Evolutionary conservation across 2,113 vertebrate species (phyloP), one percentile per base, ranked within the genome.

Genomic region (Ictidomys tridecemlineatus): DNA sequence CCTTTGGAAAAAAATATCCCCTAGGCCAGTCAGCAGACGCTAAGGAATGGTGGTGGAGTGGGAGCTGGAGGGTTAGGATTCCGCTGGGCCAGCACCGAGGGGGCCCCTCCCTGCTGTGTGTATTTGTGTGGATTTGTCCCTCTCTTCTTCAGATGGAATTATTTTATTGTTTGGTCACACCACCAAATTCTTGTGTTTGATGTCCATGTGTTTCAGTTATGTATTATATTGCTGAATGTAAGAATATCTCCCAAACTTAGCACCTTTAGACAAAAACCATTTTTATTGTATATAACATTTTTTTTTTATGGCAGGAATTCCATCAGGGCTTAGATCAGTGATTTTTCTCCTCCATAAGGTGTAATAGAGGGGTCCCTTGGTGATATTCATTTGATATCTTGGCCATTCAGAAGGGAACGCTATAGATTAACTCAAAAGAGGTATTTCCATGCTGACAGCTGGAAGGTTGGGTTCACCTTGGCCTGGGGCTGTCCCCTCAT

Each of bases 1-100:
- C 74, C 79, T 96, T 96, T 86, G 45, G 93, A 92, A 93, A 86
- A 93, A 95, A 76, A 76, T 87, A 84, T 94, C 51, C 96, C 86
- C 11, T 37, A 74, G 85, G 95, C 94, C 73, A 96, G 77, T 61
- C 51, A 87, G 72, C 63, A 96, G 82, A 97, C 85, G 39, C 74
- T 79, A 39, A 89, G 65, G 20, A 76, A 77, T 51, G n/a, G 45
- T 28, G 85, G 70, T 30, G 74, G 56, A 61, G 20, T 11, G 39
- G 80, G 45, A n/a, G 17, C 61, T 72, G 6, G 45, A 73, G 13
- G 69, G 73, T 28, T 78, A 3, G 12, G 78, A 32, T 70, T 85
- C 56, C 80, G 28, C 32, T 80, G n/a, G 48, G 53, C 72, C 26
- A 88, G 26, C 30, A 53, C 78, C 53, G 34, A 58, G 70, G 24